Conservation (phyloP, 2,888 invertebrate species). For the Cryptosula pallasiana region DNA sequence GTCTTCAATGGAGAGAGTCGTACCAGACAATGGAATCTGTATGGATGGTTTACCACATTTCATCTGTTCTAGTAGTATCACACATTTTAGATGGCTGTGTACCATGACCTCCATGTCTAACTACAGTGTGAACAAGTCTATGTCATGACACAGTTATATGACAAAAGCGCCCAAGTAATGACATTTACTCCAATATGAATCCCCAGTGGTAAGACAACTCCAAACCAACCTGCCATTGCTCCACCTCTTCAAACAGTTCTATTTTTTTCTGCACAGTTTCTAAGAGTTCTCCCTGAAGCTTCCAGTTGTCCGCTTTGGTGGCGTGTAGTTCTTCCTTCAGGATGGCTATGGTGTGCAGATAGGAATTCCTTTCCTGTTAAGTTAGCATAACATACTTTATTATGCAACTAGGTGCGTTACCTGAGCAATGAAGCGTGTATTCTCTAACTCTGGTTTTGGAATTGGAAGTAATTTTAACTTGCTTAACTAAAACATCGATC, state of each 20-base stretch:
- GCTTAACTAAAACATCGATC: too few species aligned
- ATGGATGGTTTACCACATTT: not conserved
- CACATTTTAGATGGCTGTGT: slow-evolving; percentile 82
- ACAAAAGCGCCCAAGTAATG: too few species aligned
- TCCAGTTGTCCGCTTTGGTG: slow-evolving; percentile 83
- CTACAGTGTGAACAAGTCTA: slow-evolving; percentile 57
- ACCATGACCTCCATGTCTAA: slow-evolving; percentile 91
- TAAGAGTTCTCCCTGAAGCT: slow-evolving; percentile 73
- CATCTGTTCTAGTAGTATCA: slow-evolving; percentile 58
- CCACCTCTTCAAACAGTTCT: slow-evolving; percentile 84
- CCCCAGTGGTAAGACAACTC: too few species aligned
- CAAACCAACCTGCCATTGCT: slow-evolving; percentile 75
- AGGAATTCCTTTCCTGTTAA: not conserved
- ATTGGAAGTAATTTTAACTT: too few species aligned
- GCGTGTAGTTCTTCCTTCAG: slow-evolving; percentile 77
- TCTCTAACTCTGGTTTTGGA: too few species aligned
- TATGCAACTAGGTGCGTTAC: too few species aligned
- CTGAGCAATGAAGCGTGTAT: too few species aligned
- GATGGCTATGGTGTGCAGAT: slow-evolving; percentile 50
- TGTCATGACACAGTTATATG: too few species aligned
- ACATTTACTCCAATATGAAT: too few species aligned
- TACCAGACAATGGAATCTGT: too few species aligned
- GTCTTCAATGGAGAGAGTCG: too few species aligned
- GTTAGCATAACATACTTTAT: too few species aligned
- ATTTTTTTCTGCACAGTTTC: slow-evolving; percentile 92